Base-by-base conservation (phyloP, 2,888 invertebrate genomes). In the Leucoptera coffeella region DNA sequence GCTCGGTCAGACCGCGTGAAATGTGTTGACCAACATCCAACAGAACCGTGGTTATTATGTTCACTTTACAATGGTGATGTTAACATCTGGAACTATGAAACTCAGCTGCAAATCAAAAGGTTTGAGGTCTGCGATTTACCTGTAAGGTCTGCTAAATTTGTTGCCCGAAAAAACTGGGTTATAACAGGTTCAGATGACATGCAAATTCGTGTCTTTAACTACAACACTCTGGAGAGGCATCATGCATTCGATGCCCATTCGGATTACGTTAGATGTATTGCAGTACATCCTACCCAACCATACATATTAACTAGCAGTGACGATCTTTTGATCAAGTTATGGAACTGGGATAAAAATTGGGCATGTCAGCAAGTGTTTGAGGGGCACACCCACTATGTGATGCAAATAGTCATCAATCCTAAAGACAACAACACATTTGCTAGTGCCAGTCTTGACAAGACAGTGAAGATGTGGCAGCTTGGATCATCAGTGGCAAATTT, bases 341-440 rank as follows among this genome's bases (percentile, higher is more conserved):
- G 99, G 99, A 99, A 99, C 57, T 99, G 99, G 99, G 99, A 99
- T 28, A 95, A 96, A 51, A 80, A 89, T 44, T 99, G 97, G 97
- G 78, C 87, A 1, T 93, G 95, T 43, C 96, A 97, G 50, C 96
- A 99, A 54, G 90, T 95, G 9, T 99, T 99, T 51, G 99, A 99
- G 50, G 97, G 97, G 0, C 99, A 99, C 67, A 91, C 94, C 0
- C 99, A 99, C 59, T 99, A 99, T 49, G 95, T 99, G 2, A 99
- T 99, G 99, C 97, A 99, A 61, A 88, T 99, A 40, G 96, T 95
- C 1, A 89, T 99, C 45, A 99, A 99, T 62, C 99, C 99, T 0
- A 99, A 99, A 57, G 99, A 99, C 52, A 99, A 97, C 61, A 99
- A 99, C 59, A 97, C 97, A 20, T 99, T 99, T 62, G 99, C 97